Evolutionary conservation across 2,797 vertebrate species (phyloP).

Genomic region (Gastrophryne carolinensis): DNA sequence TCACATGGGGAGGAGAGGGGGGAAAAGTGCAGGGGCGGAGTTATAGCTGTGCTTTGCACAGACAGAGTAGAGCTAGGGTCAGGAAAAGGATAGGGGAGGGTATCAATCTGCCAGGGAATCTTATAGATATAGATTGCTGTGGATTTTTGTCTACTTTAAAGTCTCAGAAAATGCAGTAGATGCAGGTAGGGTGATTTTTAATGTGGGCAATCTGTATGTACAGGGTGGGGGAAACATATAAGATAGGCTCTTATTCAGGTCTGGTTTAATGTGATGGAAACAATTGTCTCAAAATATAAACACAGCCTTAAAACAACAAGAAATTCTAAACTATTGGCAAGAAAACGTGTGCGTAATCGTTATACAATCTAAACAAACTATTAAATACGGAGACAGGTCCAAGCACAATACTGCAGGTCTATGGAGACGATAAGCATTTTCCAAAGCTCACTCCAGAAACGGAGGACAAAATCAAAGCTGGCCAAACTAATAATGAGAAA

Average conservation of each 20-base stretch:
- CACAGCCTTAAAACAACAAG: slow-evolving; percentile 12
- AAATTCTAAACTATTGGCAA: not conserved
- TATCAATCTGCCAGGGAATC: not conserved
- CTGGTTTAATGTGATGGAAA: slow-evolving; percentile 16
- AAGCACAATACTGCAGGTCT: slow-evolving; percentile 6
- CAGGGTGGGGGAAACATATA: too few relatives aligned
- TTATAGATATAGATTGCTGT: not conserved
- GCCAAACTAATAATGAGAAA: not conserved
- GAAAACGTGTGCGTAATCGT: not conserved
- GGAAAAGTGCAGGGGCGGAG: too few relatives aligned
- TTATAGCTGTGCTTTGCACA: too few relatives aligned
- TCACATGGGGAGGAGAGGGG: too few relatives aligned
- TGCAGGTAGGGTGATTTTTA: not conserved
- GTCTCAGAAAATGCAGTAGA: too few relatives aligned
- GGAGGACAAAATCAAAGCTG: slow-evolving; percentile 7
- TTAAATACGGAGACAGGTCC: slow-evolving; percentile 23
- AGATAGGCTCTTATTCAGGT: too few relatives aligned
- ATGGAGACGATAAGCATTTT: not conserved
- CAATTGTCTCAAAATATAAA: slow-evolving; percentile 25
- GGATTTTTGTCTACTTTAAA: too few relatives aligned
- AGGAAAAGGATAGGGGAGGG: too few relatives aligned
- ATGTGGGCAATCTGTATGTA: not conserved
- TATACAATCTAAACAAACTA: slow-evolving; percentile 23
- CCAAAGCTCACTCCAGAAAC: not conserved
- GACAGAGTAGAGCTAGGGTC: too few relatives aligned